A percentile compares a stretch with the other conserved stretches of the same genome.
Conservation (phyloP, 2,888 invertebrate species). For the Exephanes ischioxanthus region DNA sequence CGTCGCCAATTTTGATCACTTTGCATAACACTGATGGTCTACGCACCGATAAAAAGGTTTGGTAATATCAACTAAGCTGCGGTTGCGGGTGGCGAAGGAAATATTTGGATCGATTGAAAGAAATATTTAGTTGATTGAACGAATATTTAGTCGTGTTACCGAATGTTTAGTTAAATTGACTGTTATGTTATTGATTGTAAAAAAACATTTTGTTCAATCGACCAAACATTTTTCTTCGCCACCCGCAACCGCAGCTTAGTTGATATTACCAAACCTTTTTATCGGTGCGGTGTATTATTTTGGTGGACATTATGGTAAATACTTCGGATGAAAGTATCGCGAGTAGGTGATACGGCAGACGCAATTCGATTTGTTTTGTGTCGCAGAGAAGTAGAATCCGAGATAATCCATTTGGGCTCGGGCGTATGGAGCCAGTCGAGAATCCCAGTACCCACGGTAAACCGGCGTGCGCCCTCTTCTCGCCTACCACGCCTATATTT, state of each 20-base stretch:
- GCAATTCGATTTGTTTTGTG: constrained; percentile 36
- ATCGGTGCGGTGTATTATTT: neutral
- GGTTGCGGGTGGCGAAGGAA: too few species aligned
- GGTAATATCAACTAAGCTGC: too few species aligned
- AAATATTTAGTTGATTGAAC: too few species aligned
- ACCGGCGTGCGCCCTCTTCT: constrained; percentile 43
- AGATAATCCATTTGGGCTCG: constrained; percentile 66
- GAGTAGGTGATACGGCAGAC: neutral
- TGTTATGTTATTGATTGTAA: too few species aligned
- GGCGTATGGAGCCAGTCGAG: constrained; percentile 62
- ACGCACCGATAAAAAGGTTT: too few species aligned
- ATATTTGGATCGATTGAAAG: too few species aligned
- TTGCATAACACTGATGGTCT: neutral
- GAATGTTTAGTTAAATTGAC: too few species aligned
- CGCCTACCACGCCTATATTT: constrained; percentile 21
- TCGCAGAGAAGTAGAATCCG: constrained; percentile 24
- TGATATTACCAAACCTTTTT: too few species aligned
- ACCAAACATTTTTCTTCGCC: too few species aligned
- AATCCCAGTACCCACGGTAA: constrained; percentile 65
- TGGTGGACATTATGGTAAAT: neutral
- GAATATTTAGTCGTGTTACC: too few species aligned
- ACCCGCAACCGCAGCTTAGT: too few species aligned
- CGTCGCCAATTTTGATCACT: neutral
- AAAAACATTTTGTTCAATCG: too few species aligned
- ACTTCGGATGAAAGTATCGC: constrained; percentile 3